Evolutionary conservation across 1,140 invertebrate genomes (phyloP).

Genomic region (Drosophila cardini): DNA sequence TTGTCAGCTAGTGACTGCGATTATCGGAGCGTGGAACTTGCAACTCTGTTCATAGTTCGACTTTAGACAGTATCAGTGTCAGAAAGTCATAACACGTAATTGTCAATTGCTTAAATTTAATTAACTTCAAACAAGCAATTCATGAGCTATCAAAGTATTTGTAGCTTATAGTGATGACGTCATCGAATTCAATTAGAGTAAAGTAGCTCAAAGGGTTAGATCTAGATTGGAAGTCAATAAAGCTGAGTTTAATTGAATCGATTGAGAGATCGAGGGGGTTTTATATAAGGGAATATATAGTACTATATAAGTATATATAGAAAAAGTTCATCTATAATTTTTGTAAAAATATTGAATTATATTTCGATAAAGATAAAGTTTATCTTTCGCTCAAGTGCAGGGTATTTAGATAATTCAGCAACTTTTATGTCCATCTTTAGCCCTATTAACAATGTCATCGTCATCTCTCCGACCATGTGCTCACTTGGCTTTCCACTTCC

Average conservation of each 20-base stretch:
- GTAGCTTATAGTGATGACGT: constrained; percentile 7
- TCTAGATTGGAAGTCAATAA: background rate
- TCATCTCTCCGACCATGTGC: constrained; percentile 75
- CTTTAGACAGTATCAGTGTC: constrained; percentile 35
- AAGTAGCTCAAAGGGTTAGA: constrained; percentile 3
- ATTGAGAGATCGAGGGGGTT: constrained; percentile 7
- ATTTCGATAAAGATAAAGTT: background rate
- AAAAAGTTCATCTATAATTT: background rate
- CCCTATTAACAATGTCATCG: constrained; percentile 73
- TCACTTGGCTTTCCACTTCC: constrained; percentile 6
- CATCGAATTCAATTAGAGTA: background rate
- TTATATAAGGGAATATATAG: too few species aligned
- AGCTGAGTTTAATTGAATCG: background rate
- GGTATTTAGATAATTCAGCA: constrained; percentile 19
- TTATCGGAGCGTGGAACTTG: constrained; percentile 48
- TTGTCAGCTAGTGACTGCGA: constrained; percentile 60
- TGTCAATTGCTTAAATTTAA: constrained; percentile 45
- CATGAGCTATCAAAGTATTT: constrained; percentile 66
- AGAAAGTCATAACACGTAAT: constrained; percentile 62
- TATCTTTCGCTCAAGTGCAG: background rate
- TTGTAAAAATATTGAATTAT: background rate
- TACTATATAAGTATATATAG: too few species aligned
- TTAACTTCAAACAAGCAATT: constrained; percentile 51
- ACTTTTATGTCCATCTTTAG: constrained; percentile 52
- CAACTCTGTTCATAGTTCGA: background rate